A percentile compares a stretch with the other conserved stretches of the same genome.
Conservation (phyloP, 2,888 invertebrate genomes). For the Drosophila parthenogenetica region DNA sequence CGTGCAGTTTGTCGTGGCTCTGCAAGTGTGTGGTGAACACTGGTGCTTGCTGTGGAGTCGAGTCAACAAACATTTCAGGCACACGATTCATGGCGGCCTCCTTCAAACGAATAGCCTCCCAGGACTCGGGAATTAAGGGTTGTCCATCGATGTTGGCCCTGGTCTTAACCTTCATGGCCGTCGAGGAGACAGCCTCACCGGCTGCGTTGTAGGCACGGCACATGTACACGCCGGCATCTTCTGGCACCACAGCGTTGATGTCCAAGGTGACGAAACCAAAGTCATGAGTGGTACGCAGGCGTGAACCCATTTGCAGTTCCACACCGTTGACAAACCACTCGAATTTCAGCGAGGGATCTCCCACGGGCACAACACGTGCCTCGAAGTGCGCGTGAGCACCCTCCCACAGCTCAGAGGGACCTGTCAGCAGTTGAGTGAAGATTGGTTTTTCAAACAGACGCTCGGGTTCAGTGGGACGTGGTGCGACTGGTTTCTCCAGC, state of each 20-base stretch:
- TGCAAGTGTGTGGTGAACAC: constrained; percentile 97
- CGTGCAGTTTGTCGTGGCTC: constrained; percentile 92
- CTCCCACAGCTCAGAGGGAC: constrained; percentile 96
- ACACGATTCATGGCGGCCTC: constrained; percentile 97
- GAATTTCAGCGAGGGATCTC: constrained; percentile 95
- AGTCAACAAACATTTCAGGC: constrained; percentile 94
- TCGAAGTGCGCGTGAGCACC: constrained; percentile 96
- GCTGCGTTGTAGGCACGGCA: constrained; percentile 97
- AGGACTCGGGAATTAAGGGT: constrained; percentile 94
- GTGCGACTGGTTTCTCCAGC: constrained; percentile 91
- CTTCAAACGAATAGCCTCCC: constrained; percentile 95
- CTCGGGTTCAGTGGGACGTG: constrained; percentile 91
- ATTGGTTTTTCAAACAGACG: constrained; percentile 95
- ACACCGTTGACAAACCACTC: constrained; percentile 98
- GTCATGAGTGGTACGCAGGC: constrained; percentile 96
- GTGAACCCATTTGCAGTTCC: constrained; percentile 95
- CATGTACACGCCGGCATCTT: constrained; percentile 97
- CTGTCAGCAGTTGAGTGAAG: constrained; percentile 94
- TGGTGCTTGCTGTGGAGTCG: constrained; percentile 95
- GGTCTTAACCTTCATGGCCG: constrained; percentile 94
- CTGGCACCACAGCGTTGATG: constrained; percentile 93
- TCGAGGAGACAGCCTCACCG: constrained; percentile 97
- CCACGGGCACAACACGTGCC: constrained; percentile 96
- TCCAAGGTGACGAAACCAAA: constrained; percentile 97
- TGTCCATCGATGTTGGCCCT: constrained; percentile 93